A percentile compares a stretch with the other conserved stretches of the same genome.
Conservation (phyloP, 2,797 vertebrate genomes). For the Lindbergichthys nudifrons region DNA sequence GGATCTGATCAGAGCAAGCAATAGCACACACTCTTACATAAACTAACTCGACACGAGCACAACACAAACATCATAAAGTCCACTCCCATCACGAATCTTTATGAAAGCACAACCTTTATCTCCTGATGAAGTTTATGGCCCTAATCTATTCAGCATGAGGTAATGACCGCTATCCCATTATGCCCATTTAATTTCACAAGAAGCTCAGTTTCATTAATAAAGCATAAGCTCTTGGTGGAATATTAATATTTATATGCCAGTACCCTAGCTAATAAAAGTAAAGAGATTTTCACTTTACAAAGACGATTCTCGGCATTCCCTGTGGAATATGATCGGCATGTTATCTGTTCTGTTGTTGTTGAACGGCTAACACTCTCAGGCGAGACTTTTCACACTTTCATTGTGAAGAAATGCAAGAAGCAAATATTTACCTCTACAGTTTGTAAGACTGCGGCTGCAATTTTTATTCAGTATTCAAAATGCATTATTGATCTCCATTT, state of each 20-base stretch:
- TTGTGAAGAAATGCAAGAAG: not conserved
- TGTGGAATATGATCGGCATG: conserved; percentile 2
- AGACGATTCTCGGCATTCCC: conserved; percentile 33
- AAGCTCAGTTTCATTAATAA: conserved; percentile 76
- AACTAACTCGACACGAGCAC: not conserved
- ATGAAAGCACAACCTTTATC: conserved; percentile 57
- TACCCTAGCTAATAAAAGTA: conserved; percentile 66
- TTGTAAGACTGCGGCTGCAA: conserved; percentile 21
- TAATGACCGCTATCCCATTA: conserved; percentile 70
- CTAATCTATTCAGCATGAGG: conserved; percentile 63
- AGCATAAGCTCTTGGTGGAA: conserved; percentile 66
- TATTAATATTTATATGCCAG: conserved; percentile 72
- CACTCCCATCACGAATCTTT: conserved; percentile 40
- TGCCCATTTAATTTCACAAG: conserved; percentile 73
- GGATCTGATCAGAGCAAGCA: not conserved
- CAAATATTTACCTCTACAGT: conserved; percentile 15
- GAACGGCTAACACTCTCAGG: conserved; percentile 17
- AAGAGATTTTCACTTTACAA: conserved; percentile 57
- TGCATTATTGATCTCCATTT: conserved; percentile 69
- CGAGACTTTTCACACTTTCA: conserved; percentile 23
- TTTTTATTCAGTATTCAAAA: conserved; percentile 60
- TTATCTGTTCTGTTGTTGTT: conserved; percentile 26
- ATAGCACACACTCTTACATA: not conserved
- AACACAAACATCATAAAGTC: conserved; percentile 30
- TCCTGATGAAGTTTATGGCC: conserved; percentile 53